A percentile compares a stretch with the other conserved stretches of the same genome.
Conservation (phyloP, 2,113 vertebrate genomes). For the Limanda limanda region DNA sequence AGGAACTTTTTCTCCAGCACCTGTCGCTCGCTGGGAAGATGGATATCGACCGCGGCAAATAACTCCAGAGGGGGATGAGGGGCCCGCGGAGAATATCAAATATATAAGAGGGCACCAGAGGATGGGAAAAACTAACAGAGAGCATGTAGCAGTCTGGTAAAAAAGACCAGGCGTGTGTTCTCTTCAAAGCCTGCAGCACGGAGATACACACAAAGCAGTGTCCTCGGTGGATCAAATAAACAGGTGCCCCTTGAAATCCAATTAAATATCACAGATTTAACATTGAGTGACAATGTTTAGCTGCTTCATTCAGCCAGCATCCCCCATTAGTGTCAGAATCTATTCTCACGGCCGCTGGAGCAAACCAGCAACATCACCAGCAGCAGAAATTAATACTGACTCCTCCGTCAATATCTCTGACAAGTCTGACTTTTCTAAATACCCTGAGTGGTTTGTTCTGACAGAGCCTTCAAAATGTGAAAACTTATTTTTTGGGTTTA, state of each 20-base stretch:
- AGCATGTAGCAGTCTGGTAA: constrained; percentile 28
- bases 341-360: constrained; percentile 19
- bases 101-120: constrained; percentile 37
- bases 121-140: constrained; percentile 15
- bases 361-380: constrained; percentile 17
- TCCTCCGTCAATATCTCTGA: constrained; percentile 49
- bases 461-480: constrained; percentile 1
- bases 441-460: neutral
- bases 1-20: constrained; percentile 66
- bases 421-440: constrained; percentile 21
- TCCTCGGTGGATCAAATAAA: constrained; percentile 14
- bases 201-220: constrained; percentile 19
- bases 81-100: constrained; percentile 67
- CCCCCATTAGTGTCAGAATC: constrained; percentile 15
- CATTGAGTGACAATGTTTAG: constrained; percentile 19
- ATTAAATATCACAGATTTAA: constrained; percentile 34
- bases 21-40: constrained; percentile 53
- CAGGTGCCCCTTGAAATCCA: constrained; percentile 42
- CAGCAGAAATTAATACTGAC: constrained; percentile 36
- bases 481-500: constrained; percentile 5
- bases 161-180: constrained; percentile 12
- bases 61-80: constrained; percentile 62
- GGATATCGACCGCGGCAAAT: constrained; percentile 76
- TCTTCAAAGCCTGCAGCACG: constrained; percentile 32
- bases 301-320: constrained; percentile 15